Percentiles rank a stretch among this genome's conserved stretches.
Conservation (phyloP, 2,888 invertebrate genomes). For the Dryobotodes eremita region DNA sequence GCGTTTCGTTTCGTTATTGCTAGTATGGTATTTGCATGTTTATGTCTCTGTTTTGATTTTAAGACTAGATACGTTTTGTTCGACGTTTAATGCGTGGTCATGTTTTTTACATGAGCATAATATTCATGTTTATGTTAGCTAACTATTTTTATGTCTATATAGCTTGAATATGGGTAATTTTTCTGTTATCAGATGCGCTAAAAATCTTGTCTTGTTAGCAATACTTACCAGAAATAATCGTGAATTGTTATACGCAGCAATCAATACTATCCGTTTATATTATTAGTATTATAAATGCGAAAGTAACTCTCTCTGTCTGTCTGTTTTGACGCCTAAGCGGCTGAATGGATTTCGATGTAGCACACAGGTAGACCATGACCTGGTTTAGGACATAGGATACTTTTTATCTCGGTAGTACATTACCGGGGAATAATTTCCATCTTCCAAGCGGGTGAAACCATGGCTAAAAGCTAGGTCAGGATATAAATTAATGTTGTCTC, state of each 20-base stretch:
- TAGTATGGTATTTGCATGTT: conserved; percentile 75
- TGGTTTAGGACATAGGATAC: background rate
- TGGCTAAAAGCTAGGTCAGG: background rate
- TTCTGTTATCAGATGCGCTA: background rate
- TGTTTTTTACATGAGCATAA: conserved; percentile 23
- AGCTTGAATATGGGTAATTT: background rate
- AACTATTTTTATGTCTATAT: background rate
- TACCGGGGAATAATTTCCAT: background rate
- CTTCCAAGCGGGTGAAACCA: background rate
- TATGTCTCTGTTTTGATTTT: conserved; percentile 72
- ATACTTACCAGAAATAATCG: background rate
- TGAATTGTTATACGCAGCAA: background rate
- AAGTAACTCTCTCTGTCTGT: background rate
- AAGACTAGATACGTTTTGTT: conserved; percentile 51
- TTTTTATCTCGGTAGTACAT: background rate
- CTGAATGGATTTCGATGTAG: background rate
- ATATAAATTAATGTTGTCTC: conserved; percentile 9
- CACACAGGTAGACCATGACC: background rate
- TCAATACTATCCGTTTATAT: background rate
- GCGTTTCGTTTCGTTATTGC: conserved; percentile 73
- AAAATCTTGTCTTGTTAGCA: background rate
- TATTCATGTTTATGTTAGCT: background rate
- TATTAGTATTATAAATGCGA: background rate
- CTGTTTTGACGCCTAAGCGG: background rate
- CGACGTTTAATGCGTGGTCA: conserved; percentile 24